Percentiles rank a stretch among this genome's conserved stretches.
Conservation (phyloP, 2,797 vertebrate genomes). For the Pangasius sanitwongsei region DNA sequence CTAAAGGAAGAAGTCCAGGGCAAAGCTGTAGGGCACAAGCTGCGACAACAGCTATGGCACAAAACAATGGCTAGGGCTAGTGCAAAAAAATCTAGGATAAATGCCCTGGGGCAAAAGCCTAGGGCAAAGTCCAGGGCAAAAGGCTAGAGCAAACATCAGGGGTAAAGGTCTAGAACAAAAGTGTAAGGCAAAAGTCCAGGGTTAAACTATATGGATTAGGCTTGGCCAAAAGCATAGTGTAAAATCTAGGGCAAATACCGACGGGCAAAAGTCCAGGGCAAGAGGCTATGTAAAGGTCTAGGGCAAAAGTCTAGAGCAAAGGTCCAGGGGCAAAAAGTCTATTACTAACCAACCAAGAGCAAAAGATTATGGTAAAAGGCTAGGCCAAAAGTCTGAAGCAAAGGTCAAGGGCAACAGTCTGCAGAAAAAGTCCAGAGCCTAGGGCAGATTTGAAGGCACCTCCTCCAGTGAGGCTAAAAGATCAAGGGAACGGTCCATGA, state of each 20-base stretch:
- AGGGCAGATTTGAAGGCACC: constrained; percentile 41
- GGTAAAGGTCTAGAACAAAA: neutral
- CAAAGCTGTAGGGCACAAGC: neutral
- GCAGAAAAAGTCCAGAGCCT: constrained; percentile 1
- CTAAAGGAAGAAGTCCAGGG: neutral
- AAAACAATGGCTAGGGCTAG: neutral
- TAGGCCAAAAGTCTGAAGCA: neutral
- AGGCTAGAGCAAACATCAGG: neutral
- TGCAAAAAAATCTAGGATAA: neutral
- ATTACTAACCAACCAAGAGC: neutral
- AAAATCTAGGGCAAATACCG: neutral
- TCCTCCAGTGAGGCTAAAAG: constrained; percentile 21
- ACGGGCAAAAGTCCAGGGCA: neutral
- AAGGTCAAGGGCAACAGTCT: neutral
- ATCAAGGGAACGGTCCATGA: constrained; percentile 25
- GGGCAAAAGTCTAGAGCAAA: neutral
- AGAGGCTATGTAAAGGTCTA: neutral
- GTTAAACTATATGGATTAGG: neutral
- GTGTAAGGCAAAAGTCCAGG: neutral
- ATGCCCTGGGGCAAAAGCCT: neutral
- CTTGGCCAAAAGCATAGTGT: neutral
- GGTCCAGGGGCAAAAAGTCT: no score
- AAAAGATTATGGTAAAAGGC: neutral
- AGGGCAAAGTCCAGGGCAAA: no score
- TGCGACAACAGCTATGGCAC: neutral